Base-by-base conservation (phyloP, 2,888 invertebrate genomes). In the Polymixis flavicincta region DNA sequence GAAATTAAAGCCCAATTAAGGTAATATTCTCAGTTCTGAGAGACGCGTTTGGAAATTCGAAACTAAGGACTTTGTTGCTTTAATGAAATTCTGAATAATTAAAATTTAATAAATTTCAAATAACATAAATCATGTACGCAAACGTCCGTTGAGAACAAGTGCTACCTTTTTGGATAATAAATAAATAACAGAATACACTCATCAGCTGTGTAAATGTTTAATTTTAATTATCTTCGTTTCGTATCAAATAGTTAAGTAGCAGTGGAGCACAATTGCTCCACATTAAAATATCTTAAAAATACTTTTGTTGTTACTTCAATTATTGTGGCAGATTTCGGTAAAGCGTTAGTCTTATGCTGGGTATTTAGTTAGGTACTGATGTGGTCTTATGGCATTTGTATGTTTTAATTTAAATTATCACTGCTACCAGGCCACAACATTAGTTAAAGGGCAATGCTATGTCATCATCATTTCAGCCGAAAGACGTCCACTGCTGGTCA, bases 201-300 rank as follows among this genome's bases (percentile, higher is more conserved):
- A 28, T 55, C 61, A 70, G 48, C 11, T 61, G 42, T 54, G 45
- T 70, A 50, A 78, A 78, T 78, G n/a, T 78, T 78, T 61, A 42
- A 78, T 78, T 68, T 68, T 60, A 76, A 76, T 76, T 68, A 60
- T 42, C 60, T 65, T 32, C 14, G 13, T 57, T 65, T 50, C 4
- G 28, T 19, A 50, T 14, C 17, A 28, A 57, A 6, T 50, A 48
- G 13, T 22, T 32, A n/a, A 22, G 5, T 19, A n/a, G 22, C 28
- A 19, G 11, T 52, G 8, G 25, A 25, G 14, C 55, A 55, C 14
- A 55, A 25, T 25, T 55, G 55, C 7, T 6, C n/a, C 13, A 5
- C 25, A 55, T 0, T 13, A n/a, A 55, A 2, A 14, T 2, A 14
- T 55, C 25, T 7, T 55, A 55, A 55, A 55, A 25, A 25, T 55